phyloP scores from a whole-genome alignment of 1,140 invertebrate species.

The Brachionus paranguensis region DNA sequence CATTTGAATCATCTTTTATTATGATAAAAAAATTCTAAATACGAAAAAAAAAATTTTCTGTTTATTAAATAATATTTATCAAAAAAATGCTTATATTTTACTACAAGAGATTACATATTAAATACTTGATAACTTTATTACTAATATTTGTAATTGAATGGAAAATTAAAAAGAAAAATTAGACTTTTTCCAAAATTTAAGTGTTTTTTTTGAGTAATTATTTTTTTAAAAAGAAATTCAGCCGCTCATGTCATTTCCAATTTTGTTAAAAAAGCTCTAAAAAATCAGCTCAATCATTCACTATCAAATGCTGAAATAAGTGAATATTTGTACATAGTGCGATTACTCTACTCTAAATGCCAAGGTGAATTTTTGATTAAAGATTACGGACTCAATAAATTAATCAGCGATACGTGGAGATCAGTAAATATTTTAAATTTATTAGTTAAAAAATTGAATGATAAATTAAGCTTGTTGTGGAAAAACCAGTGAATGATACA shows the following conservation, averaged over 20 bases:
- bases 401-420: background rate
- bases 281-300: background rate
- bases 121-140: too few species aligned
- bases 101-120: too few species aligned
- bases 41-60: too few species aligned
- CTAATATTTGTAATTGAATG: too few species aligned
- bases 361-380: conserved; percentile 18
- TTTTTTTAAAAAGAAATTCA: background rate
- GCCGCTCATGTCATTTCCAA: background rate
- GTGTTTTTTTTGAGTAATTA: too few species aligned
- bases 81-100: too few species aligned
- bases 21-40: too few species aligned
- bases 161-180: too few species aligned
- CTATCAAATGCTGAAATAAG: background rate
- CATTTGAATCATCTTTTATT: too few species aligned
- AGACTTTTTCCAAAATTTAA: too few species aligned
- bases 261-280: conserved; percentile 7
- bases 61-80: too few species aligned
- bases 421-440: background rate
- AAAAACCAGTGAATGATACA: background rate
- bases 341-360: conserved; percentile 12
- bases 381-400: background rate
- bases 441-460: background rate
- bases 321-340: conserved; percentile 7
- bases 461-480: background rate